Evolutionary conservation across 2,113 vertebrate species (phyloP).

Genomic region (Etheostoma spectabile): DNA sequence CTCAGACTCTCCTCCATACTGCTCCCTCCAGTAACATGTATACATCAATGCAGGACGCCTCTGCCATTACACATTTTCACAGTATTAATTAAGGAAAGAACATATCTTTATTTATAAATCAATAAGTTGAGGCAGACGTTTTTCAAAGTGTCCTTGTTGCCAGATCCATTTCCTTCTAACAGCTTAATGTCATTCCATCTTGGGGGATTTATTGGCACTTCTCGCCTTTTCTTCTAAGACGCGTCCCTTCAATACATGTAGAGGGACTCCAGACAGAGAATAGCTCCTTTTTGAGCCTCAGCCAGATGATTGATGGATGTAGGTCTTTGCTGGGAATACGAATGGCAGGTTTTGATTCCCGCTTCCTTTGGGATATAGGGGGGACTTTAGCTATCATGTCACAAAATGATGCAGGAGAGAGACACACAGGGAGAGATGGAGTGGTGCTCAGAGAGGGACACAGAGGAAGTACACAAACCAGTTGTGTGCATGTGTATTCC

Average conservation of each 20-base stretch:
- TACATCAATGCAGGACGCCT: not conserved
- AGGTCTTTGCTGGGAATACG: conserved; percentile 76
- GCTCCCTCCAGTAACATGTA: conserved; percentile 15
- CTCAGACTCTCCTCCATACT: conserved; percentile 34
- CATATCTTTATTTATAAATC: conserved; percentile 44
- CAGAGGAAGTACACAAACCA: conserved; percentile 2
- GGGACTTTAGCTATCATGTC: conserved; percentile 71
- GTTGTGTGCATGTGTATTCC: not conserved
- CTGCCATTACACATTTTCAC: not conserved
- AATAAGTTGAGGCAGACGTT: conserved; percentile 47
- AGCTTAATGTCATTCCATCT: conserved; percentile 71
- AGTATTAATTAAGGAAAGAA: not conserved
- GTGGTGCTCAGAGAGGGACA: conserved; percentile 21
- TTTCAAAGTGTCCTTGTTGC: conserved; percentile 61
- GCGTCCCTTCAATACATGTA: conserved; percentile 65
- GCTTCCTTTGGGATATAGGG: conserved; percentile 62
- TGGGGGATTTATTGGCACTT: conserved; percentile 70
- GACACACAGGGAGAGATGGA: not conserved
- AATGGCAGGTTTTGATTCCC: conserved; percentile 75
- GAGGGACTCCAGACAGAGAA: conserved; percentile 66
- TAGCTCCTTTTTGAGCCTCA: conserved; percentile 62
- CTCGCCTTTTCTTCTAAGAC: conserved; percentile 73
- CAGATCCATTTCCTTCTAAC: conserved; percentile 58
- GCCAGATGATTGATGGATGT: conserved; percentile 79
- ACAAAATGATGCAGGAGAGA: conserved; percentile 40